Percentiles rank a stretch among this genome's conserved stretches.
Evolutionary conservation across 35 echinoderm and acorn worm genomes (phyloP).

Genomic region (Apostichopus parvimensis): DNA sequence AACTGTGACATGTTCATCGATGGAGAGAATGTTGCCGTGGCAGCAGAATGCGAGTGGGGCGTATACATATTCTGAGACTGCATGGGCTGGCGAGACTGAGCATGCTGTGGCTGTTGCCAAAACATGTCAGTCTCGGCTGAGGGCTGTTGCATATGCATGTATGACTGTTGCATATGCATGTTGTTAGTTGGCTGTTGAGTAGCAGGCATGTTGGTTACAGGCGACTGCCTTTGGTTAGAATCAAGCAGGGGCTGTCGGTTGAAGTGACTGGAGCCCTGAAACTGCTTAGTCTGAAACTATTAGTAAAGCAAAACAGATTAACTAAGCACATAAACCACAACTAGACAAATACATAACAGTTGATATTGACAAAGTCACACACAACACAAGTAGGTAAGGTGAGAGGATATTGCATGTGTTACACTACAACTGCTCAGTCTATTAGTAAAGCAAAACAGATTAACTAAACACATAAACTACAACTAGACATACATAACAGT

Average conservation of each 20-base stretch:
- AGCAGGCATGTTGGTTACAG: constrained; percentile 1
- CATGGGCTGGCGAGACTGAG: not conserved
- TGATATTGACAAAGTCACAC: no score
- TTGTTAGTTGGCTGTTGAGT: constrained; percentile 10
- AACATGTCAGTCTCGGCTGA: constrained; percentile 12
- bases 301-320: constrained; percentile 20
- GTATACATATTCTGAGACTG: not conserved
- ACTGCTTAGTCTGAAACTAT: no score
- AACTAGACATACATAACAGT: no score
- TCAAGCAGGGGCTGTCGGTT: constrained; percentile 4
- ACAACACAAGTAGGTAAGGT: no score
- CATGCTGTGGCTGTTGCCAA: constrained; percentile 31
- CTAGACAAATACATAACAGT: no score
- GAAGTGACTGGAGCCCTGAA: not conserved
- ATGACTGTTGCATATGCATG: constrained; percentile 53
- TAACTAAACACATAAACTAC: no score
- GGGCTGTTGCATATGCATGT: constrained; percentile 43
- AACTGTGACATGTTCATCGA: constrained; percentile 38
- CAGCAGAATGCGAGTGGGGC: not conserved
- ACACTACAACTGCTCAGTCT: no score
- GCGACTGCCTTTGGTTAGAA: constrained; percentile 19
- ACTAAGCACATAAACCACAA: no score
- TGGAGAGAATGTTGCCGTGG: not conserved
- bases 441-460: no score
- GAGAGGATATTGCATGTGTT: no score